Evolutionary conservation across 2,113 vertebrate species (phyloP), one percentile per base, ranked within the genome.

Genomic region (Erythrocebus patas): DNA sequence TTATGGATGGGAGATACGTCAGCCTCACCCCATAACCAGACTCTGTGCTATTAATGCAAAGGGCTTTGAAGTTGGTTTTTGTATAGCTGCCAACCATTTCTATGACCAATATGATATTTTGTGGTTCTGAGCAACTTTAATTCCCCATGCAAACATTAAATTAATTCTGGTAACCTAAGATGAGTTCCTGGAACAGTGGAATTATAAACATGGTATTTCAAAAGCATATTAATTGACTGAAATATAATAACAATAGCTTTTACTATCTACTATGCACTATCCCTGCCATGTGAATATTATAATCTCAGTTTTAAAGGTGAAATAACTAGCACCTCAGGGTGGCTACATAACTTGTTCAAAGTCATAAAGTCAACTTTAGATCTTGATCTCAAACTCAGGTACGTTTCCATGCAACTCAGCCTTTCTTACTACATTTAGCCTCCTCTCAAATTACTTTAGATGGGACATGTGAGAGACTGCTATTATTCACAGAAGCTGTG

Each of bases 11-110:
- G 75, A 45, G 45, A 91, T 57, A 43, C 16, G 79, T 91, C 83
- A 73, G 35, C 38, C 75, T 97, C 32, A 23, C 32, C 80, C 52
- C 76, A 55, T 45, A 50, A 93, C 83, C 59, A 85, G 32, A 38
- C 13, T 88, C 23, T 78, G 43, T 57, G 84, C 45, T 92, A 75
- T 61, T 95, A 64, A 91, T 50, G 40, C 66, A 96, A 38, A 95
- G 17, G 52, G 23, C 92, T 97, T 98, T 95, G 84, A 97, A 96
- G 92, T 88, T 92, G 75, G 7, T 66, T 78, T 95, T 90, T 93
- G 43, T 84, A 40, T 64, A 27, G 17, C 40, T 8, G 27, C 70
- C 3, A 4, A 88, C 13, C 50, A 48, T 96, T 92, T 32, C 88
- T 96, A 23, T 89, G 87, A 90, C 92, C 48, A 57, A 88, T 93